phyloP scores from a whole-genome alignment of 2,888 invertebrate genomes.

The Acanthoscelides obtectus region DNA sequence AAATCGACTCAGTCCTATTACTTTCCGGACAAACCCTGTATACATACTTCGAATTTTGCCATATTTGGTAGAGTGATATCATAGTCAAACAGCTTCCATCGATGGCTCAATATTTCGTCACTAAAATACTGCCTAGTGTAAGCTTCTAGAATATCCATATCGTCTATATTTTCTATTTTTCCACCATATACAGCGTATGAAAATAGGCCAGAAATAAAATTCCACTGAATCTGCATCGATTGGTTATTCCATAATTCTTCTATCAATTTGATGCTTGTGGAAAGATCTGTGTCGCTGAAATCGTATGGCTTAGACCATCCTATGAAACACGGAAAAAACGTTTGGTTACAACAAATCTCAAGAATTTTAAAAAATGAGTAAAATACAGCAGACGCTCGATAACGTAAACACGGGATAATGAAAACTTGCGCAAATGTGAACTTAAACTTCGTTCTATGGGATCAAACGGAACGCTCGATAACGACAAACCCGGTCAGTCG shows the following conservation, averaged over 20 bases:
- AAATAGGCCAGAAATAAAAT: constrained; percentile 69
- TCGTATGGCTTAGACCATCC: constrained; percentile 89
- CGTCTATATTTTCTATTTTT: constrained; percentile 73
- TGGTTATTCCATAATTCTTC: constrained; percentile 43
- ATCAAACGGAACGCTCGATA: no score
- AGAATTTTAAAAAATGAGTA: no score
- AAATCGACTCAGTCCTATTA: no score
- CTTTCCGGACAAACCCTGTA: no score
- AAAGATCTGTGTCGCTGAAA: constrained; percentile 77
- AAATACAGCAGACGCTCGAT: no score
- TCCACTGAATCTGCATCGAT: constrained; percentile 57
- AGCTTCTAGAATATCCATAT: constrained; percentile 61
- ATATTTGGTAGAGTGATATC: constrained; percentile 51
- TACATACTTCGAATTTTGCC: constrained; percentile 49
- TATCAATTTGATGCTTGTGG: constrained; percentile 65
- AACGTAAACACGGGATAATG: no score
- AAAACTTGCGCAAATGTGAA: no score
- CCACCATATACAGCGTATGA: constrained; percentile 83
- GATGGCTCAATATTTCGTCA: constrained; percentile 55
- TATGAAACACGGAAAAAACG: constrained; percentile 17
- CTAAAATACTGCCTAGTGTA: constrained; percentile 62
- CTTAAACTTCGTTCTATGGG: no score
- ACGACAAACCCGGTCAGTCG: no score
- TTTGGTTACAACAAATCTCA: no score
- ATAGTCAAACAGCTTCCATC: constrained; percentile 55